Evolutionary conservation across 2,888 invertebrate genomes (phyloP).

Genomic region (Cephus spinipes): DNA sequence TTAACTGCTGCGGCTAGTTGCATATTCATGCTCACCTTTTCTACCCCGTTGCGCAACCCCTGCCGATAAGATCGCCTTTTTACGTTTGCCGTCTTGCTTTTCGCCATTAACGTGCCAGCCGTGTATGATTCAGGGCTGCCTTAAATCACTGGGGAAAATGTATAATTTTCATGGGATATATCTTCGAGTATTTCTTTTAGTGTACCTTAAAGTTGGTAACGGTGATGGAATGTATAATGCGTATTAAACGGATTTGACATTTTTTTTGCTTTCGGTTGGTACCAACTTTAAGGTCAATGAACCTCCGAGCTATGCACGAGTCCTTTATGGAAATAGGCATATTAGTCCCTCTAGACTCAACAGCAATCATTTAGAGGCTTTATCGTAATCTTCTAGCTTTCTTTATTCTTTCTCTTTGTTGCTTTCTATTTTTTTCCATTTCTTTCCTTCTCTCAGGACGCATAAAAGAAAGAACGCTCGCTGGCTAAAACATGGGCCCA

Average conservation of each 20-base stretch:
- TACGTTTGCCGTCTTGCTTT: slow-evolving; percentile 22
- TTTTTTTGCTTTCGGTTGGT: not conserved
- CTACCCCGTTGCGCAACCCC: slow-evolving; percentile 41
- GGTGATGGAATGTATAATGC: not conserved
- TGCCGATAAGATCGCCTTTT: slow-evolving; percentile 47
- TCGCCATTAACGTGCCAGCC: slow-evolving; percentile 36
- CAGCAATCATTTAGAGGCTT: slow-evolving; percentile 58
- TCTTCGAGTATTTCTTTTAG: not conserved
- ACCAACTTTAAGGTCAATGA: not conserved
- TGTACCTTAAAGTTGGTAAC: not conserved
- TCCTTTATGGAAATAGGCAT: slow-evolving; percentile 15
- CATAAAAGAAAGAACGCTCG: slow-evolving; percentile 50
- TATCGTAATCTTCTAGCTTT: slow-evolving; percentile 49
- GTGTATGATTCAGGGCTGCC: slow-evolving; percentile 31
- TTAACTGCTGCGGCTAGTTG: slow-evolving; percentile 56
- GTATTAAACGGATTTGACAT: not conserved
- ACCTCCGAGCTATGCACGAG: not conserved
- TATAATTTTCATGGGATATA: not conserved
- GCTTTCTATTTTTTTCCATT: slow-evolving; percentile 18
- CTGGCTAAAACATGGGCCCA: slow-evolving; percentile 56
- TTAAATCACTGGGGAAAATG: not conserved
- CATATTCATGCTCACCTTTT: slow-evolving; percentile 56
- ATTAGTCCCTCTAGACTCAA: slow-evolving; percentile 44
- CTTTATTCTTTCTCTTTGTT: slow-evolving; percentile 22
- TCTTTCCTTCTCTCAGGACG: slow-evolving; percentile 39